A percentile compares a stretch with the other conserved stretches of the same genome.
Conservation (phyloP, 2,888 invertebrate genomes). For the Ophioninae sp. region DNA sequence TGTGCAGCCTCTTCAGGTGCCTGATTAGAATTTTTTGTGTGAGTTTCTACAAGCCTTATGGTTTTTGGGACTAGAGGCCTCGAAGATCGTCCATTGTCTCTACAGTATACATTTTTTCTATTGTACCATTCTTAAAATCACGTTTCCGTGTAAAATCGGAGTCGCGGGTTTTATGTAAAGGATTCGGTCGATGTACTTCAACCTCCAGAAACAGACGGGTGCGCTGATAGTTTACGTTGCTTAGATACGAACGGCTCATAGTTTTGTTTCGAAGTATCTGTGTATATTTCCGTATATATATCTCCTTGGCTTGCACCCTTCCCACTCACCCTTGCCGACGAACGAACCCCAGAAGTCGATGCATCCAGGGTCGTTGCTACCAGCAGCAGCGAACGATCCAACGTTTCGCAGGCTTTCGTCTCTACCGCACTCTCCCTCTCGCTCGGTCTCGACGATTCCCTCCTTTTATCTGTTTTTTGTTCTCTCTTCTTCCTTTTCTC, state of each 20-base stretch:
- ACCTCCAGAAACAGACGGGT: too few species aligned
- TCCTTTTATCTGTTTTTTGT: conserved; percentile 30
- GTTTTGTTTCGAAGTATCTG: too few species aligned
- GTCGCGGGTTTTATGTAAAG: too few species aligned
- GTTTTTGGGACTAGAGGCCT: too few species aligned
- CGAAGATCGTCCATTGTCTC: too few species aligned
- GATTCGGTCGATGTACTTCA: too few species aligned
- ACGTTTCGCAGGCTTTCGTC: conserved; percentile 70
- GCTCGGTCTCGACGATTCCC: conserved; percentile 39
- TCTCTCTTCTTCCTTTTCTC: conserved; percentile 45
- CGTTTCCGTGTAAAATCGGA: too few species aligned
- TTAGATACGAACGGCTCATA: too few species aligned
- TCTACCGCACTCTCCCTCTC: conserved; percentile 34
- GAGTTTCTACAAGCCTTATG: neutral
- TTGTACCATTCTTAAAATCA: too few species aligned
- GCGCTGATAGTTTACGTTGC: too few species aligned
- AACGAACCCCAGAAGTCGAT: conserved; percentile 80
- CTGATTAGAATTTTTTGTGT: neutral
- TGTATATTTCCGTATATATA: neutral
- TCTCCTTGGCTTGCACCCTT: conserved; percentile 35
- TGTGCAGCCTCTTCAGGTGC: conserved; percentile 46
- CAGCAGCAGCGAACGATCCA: conserved; percentile 79
- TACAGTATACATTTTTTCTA: too few species aligned
- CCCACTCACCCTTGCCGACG: conserved; percentile 73
- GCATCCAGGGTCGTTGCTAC: conserved; percentile 81